A percentile compares a stretch with the other conserved stretches of the same genome.
Conservation (phyloP, 2,113 vertebrate species). For the Eptesicus fuscus region DNA sequence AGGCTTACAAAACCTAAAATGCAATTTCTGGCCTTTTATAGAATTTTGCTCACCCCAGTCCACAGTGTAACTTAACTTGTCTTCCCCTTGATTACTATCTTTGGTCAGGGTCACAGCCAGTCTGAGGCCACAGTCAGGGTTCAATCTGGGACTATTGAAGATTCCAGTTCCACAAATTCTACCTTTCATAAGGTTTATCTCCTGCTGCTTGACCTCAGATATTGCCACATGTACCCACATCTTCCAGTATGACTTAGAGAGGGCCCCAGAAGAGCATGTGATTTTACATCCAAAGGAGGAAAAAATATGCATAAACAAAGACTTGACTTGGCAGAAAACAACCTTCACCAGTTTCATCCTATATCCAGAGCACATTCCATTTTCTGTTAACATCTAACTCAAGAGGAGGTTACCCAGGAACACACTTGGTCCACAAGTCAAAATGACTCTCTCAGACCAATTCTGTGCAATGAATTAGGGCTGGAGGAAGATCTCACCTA, state of each 20-base stretch:
- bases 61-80: neutral
- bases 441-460: neutral
- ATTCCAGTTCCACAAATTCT: neutral
- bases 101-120: neutral
- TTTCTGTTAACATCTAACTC: constrained; percentile 51
- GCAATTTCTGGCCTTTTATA: neutral
- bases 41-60: neutral
- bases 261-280: constrained; percentile 42
- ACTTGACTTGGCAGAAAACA: constrained; percentile 63
- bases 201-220: neutral
- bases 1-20: neutral
- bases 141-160: neutral
- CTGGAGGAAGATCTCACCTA: neutral
- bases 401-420: neutral
- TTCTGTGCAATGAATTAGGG: neutral
- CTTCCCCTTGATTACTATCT: constrained; percentile 2
- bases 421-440: neutral
- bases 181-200: neutral
- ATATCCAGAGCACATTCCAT: constrained; percentile 56
- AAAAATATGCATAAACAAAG: constrained; percentile 71
- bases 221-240: neutral
- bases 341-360: constrained; percentile 55
- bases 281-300: constrained; percentile 61
- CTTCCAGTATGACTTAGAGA: constrained; percentile 49
- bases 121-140: neutral